phyloP scores from a whole-genome alignment of 2,888 invertebrate genomes.

The Amphimallon solstitiale region DNA sequence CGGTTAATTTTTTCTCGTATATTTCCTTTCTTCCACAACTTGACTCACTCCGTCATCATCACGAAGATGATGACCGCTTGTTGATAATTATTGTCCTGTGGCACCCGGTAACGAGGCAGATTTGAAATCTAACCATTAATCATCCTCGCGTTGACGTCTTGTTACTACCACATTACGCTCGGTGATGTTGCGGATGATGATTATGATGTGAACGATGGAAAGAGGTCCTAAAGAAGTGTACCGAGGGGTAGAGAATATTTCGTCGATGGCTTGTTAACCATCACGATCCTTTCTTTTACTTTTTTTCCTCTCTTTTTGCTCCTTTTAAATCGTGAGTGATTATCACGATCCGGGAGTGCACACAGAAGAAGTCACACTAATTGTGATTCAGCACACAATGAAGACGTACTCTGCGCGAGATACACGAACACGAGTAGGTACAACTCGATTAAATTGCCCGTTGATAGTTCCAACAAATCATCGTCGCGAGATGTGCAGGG shows the following conservation, averaged over 20 bases:
- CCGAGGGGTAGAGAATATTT: not conserved
- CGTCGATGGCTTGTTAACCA: not conserved
- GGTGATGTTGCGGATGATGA: not conserved
- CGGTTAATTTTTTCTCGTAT: not conserved
- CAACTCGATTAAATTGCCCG: not conserved
- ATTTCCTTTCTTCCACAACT: not conserved
- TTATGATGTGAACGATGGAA: not conserved
- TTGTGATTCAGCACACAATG: not conserved
- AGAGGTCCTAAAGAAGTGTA: not conserved
- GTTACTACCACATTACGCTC: slow-evolving; percentile 61
- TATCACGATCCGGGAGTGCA: not conserved
- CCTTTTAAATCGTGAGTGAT: slow-evolving; percentile 3
- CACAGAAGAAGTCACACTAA: not conserved
- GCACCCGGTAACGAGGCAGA: slow-evolving; percentile 50
- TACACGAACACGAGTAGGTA: not conserved
- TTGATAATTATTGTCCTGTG: slow-evolving; percentile 2
- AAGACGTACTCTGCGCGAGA: not conserved
- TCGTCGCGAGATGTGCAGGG: not conserved
- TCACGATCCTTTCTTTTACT: not conserved
- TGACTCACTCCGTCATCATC: not conserved
- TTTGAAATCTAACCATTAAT: slow-evolving; percentile 62
- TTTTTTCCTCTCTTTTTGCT: not conserved
- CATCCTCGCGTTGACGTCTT: slow-evolving; percentile 56
- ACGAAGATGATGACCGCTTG: slow-evolving; percentile 17
- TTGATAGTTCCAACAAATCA: slow-evolving; percentile 9